Conservation (phyloP, 2,797 vertebrate genomes). For the Poeciliopsis paucimaculata region DNA sequence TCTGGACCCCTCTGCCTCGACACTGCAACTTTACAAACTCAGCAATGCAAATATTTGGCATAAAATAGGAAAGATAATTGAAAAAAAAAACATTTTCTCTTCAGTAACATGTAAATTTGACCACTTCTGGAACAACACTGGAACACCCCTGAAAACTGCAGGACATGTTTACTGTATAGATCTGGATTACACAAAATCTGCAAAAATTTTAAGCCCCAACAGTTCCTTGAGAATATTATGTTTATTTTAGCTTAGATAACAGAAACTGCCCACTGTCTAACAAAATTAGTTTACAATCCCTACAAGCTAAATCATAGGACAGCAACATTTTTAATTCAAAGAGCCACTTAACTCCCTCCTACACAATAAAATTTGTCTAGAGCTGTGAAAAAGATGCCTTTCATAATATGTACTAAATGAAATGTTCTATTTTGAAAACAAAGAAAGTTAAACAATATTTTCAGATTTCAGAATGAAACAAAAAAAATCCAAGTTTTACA, state of each 20-base stretch:
- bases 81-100: not conserved
- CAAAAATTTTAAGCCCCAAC: not conserved
- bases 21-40: not conserved
- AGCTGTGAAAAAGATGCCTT: not conserved
- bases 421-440: not conserved
- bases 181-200: not conserved
- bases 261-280: not conserved
- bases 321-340: not conserved
- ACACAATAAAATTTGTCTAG: not conserved
- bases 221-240: not conserved
- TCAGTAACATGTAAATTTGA: not conserved
- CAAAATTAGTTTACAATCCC: not conserved
- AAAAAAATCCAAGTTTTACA: not conserved
- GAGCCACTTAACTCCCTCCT: not conserved
- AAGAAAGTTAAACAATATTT: not conserved
- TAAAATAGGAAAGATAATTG: not conserved
- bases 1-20: not conserved
- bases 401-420: not conserved
- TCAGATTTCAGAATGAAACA: not conserved
- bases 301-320: not conserved
- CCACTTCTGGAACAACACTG: not conserved
- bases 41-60: not conserved
- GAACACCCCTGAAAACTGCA: not conserved
- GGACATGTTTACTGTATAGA: not conserved
- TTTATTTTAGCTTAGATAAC: not conserved